A percentile compares a stretch with the other conserved stretches of the same genome.
Evolutionary conservation across 92 coral and sea anemone genomes (phyloP).

Genomic region (Bergia puertoricense): DNA sequence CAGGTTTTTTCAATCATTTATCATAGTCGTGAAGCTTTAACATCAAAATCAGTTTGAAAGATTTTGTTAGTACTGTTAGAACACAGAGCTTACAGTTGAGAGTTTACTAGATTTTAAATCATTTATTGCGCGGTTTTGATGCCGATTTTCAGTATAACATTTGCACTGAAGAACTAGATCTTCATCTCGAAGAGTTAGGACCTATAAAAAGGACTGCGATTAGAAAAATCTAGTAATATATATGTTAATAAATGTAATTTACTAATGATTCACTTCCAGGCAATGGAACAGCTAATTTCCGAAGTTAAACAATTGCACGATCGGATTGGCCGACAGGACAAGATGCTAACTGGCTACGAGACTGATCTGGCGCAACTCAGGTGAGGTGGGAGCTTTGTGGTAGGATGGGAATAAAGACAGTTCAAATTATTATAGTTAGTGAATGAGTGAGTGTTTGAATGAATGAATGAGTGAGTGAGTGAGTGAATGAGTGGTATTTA

Average conservation of each 20-base stretch:
- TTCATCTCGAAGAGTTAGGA: neutral
- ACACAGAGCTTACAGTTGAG: neutral
- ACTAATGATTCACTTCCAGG: conserved; percentile 32
- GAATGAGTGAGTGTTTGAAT: neutral
- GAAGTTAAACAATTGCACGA: conserved; percentile 68
- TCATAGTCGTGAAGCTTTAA: no score
- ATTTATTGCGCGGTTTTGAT: no score
- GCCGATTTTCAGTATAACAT: no score
- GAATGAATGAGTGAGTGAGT: neutral
- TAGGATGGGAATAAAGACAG: neutral
- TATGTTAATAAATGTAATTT: neutral
- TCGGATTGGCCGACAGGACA: conserved; percentile 71
- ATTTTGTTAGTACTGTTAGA: no score
- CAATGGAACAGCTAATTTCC: conserved; percentile 66
- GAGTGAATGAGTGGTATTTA: neutral
- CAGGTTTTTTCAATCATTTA: no score
- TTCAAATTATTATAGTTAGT: no score
- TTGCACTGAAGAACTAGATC: neutral
- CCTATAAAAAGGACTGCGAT: neutral
- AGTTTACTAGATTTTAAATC: no score
- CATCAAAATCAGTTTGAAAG: no score
- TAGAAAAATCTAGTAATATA: neutral
- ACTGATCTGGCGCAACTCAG: conserved; percentile 74
- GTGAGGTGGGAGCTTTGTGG: conserved; percentile 17
- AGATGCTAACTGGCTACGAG: conserved; percentile 77